Conservation (phyloP, 35 echinoderm and acorn worm species). For the Apostichopus parvimensis region DNA sequence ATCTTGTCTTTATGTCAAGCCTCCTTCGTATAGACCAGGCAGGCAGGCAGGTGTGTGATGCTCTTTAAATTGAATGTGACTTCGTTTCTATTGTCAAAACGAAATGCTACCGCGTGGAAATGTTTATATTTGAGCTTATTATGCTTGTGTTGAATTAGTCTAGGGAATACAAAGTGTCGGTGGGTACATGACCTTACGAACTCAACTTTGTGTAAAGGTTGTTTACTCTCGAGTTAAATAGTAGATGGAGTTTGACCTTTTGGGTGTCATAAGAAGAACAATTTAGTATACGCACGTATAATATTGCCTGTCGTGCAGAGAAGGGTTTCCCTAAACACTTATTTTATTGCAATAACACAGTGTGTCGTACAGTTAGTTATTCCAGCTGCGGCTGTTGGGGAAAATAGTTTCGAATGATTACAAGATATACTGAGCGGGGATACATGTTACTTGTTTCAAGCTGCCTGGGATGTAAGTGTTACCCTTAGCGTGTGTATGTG, state of each 20-base stretch:
- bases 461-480: background rate
- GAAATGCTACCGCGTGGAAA: background rate
- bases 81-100: too few species aligned
- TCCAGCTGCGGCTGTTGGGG: background rate
- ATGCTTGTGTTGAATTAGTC: background rate
- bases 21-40: too few species aligned
- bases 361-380: background rate
- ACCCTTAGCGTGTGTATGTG: background rate
- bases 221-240: background rate
- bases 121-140: constrained; percentile 7
- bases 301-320: background rate
- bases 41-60: too few species aligned
- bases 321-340: constrained; percentile 1
- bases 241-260: constrained; percentile 13
- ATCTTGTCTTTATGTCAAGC: too few species aligned
- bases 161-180: constrained; percentile 1
- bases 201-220: background rate
- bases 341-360: background rate
- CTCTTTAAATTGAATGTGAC: too few species aligned
- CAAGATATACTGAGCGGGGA: background rate
- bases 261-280: background rate
- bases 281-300: background rate
- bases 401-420: background rate
- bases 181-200: constrained; percentile 2
- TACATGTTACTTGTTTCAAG: background rate